Base-by-base conservation (phyloP, 2,888 invertebrate genomes). In the Mystacides longicornis region DNA sequence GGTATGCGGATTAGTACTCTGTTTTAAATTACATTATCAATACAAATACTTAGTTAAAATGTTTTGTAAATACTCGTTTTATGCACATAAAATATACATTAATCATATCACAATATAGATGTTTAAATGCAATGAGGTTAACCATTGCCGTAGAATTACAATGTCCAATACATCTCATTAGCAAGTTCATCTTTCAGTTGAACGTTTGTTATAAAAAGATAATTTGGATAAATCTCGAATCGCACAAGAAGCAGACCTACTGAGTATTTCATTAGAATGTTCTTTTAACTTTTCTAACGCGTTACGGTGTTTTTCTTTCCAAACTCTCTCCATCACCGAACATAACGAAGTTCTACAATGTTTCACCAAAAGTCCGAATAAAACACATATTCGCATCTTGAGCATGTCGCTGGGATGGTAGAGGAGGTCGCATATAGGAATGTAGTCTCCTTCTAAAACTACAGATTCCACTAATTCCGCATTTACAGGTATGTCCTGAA, bases 401-500 rank as follows among this genome's bases (percentile, higher is more conserved):
- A 86, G 64, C 0, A 79, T 69, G 55, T 80, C 75, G 63, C 79
- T 78, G 0, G 79, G 74, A 64, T 81, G 80, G 62, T 80, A 76
- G 54, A 86, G 67, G 51, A 86, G 73, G 23, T 67, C 67, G 37
- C 79, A 68, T 57, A 86, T 77, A 64, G 81, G 75, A 11, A 79
- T 62, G 54, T 72, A 73, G 2, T 71, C 70, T 2, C 70, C 61
- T 37, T 80, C 80, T 55, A 83, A 74, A 3, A 89, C 71, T 57
- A 91, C 82, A 64, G 81, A 82, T 65, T 88, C 87, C 0, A 91
- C 84, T 1, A 90, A 75, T 56, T 85, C 85, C 0, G 83, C 83
- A 66, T 89, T 86, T 65, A 89, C 87, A 0, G 91, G 89, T 18
- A 85, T 70, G 57, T 83, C 84, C 62, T 87, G 80, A 16, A 91